Base-by-base conservation (phyloP, 2,113 vertebrate species). In the Fukomys damarensis region DNA sequence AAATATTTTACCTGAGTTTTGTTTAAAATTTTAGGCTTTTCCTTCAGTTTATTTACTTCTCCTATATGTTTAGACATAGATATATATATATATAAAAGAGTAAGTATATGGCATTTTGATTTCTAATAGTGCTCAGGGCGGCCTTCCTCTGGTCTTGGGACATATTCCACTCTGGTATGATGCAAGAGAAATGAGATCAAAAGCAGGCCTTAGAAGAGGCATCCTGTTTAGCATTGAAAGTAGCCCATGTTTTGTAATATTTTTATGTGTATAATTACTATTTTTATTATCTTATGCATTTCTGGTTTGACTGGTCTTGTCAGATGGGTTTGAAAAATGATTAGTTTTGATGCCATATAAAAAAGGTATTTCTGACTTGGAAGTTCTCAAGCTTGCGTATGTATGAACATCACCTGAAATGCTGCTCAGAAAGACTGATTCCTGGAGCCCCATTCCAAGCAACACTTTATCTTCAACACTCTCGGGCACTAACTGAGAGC, bases 191-290 rank as follows among this genome's bases (percentile, higher is more conserved):
- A 12, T 63, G 43, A 85, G 76, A 93, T 94, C 91, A 97, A 93
- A 96, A 93, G 58, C 52, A 35, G 61, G 14, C 41, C 80, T 94
- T 63, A 59, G 66, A 94, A 41, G 35, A 68, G 61, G 61, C 79
- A 52, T 88, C 32, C 82, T 89, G 92, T 46, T 79, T 65, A 90
- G 61, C 93, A 84, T 4, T 94, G 96, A 85, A 96, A 94, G 81
- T 56, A 80, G 79, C 87, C 43, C 68, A 41, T 56, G 68, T 95
- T 97, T 91, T 95, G 95, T 85, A 91, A 89, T 86, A 82, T 68
- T 96, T 97, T 96, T 90, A 96, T 56, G n/a, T 89, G 70, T 88
- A 5, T 97, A 96, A 97, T 97, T 97, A 93, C 66, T 80, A 41
- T 96, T 96, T 95, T 97, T 97, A 97, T 96, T 96, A 84, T 79